Percentiles rank a stretch among this genome's conserved stretches.
Evolutionary conservation across 2,888 invertebrate species (phyloP).

Genomic region (Danaus chrysippus): DNA sequence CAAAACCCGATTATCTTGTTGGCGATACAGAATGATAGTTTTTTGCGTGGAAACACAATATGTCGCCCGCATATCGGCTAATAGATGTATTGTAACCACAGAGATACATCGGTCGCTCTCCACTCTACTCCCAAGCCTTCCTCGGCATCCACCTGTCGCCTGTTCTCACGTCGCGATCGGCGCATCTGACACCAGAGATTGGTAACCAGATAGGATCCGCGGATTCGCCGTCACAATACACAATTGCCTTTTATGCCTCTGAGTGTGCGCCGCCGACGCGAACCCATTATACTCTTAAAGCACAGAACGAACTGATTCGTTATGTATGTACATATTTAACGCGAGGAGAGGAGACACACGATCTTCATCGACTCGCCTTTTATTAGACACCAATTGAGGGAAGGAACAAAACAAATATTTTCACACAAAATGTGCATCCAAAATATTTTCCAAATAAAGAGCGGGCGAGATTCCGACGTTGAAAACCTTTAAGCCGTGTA

Average conservation of each 20-base stretch:
- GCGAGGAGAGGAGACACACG: neutral
- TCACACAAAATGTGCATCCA: slow-evolving; percentile 5
- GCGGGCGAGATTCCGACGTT: slow-evolving; percentile 1
- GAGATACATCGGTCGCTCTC: slow-evolving; percentile 44
- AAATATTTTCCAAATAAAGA: slow-evolving; percentile 7
- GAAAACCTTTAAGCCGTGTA: slow-evolving; percentile 20
- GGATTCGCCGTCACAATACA: slow-evolving; percentile 38
- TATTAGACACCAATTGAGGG: slow-evolving; percentile 7
- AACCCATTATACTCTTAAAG: neutral
- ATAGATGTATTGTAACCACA: slow-evolving; percentile 42
- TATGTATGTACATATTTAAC: neutral
- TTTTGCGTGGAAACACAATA: slow-evolving; percentile 43
- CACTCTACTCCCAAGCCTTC: slow-evolving; percentile 34
- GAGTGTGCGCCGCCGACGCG: neutral
- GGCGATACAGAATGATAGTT: slow-evolving; percentile 50
- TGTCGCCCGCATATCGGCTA: slow-evolving; percentile 51
- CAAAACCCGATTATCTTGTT: slow-evolving; percentile 67
- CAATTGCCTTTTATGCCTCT: slow-evolving; percentile 19
- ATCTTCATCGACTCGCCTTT: slow-evolving; percentile 3
- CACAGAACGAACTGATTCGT: neutral
- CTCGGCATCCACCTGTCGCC: slow-evolving; percentile 69
- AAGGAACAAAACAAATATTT: slow-evolving; percentile 1
- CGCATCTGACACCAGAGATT: slow-evolving; percentile 57
- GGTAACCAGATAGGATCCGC: slow-evolving; percentile 61
- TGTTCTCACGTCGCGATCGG: slow-evolving; percentile 44